phyloP scores from a whole-genome alignment of 1,140 invertebrate genomes.

The Aphaenogaster rudis region DNA sequence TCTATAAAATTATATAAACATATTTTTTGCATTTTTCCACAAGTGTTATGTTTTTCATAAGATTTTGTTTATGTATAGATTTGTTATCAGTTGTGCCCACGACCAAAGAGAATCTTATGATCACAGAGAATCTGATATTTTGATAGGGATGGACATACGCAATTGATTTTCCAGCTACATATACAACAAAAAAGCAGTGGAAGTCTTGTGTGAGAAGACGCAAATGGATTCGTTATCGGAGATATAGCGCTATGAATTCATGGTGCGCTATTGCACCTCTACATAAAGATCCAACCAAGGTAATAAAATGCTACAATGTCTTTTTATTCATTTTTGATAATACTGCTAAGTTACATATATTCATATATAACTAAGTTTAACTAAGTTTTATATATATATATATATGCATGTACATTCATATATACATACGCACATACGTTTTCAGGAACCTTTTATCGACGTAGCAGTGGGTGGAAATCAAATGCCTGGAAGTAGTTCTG shows the following conservation, averaged over 20 bases:
- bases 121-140: constrained; percentile 76
- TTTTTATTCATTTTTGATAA: neutral
- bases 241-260: constrained; percentile 95
- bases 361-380: too few relatives aligned
- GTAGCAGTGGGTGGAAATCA: constrained; percentile 94
- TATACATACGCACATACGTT: constrained; percentile 32
- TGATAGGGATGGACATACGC: constrained; percentile 96
- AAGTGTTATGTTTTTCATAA: constrained; percentile 59
- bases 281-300: constrained; percentile 95
- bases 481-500: constrained; percentile 91
- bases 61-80: constrained; percentile 71
- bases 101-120: constrained; percentile 69
- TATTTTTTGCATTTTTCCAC: constrained; percentile 15
- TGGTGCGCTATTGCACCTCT: constrained; percentile 96
- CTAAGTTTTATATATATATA: too few relatives aligned
- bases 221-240: constrained; percentile 95
- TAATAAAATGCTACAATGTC: constrained; percentile 70
- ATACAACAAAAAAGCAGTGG: constrained; percentile 94
- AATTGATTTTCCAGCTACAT: constrained; percentile 96
- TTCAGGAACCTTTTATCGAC: constrained; percentile 93
- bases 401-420: neutral
- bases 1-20: neutral
- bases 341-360: neutral
- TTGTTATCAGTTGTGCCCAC: constrained; percentile 65
- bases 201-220: constrained; percentile 96